phyloP scores from a whole-genome alignment of 2,888 invertebrate species.

The Apamea anceps region DNA sequence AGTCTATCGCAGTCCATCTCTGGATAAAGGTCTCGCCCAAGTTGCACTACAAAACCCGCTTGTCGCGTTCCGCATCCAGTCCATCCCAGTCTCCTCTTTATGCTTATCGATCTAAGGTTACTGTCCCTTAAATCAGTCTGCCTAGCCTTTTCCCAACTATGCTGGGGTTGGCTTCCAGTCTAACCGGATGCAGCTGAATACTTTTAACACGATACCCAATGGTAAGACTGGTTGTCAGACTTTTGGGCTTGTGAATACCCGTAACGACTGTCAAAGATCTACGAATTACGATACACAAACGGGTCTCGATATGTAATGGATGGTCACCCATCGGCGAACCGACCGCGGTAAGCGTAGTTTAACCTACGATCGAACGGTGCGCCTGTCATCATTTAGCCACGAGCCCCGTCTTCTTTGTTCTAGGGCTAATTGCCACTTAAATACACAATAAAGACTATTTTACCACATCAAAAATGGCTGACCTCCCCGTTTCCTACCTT shows the following conservation, averaged over 20 bases:
- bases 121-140: too few relatives aligned
- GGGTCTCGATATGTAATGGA: too few relatives aligned
- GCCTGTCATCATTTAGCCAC: background rate
- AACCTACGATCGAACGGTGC: background rate
- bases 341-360: too few relatives aligned
- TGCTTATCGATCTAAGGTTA: too few relatives aligned
- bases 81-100: too few relatives aligned
- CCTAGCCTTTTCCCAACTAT: too few relatives aligned
- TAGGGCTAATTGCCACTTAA: background rate
- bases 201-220: too few relatives aligned
- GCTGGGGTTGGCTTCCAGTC: too few relatives aligned
- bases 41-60: background rate
- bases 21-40: background rate
- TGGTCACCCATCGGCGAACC: background rate
- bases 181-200: too few relatives aligned
- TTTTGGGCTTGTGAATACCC: background rate
- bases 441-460: background rate
- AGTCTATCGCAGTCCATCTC: background rate
- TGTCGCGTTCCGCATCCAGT: too few relatives aligned
- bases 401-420: background rate
- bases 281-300: background rate
- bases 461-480: background rate
- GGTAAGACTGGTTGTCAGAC: background rate
- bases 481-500: background rate
- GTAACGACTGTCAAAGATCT: background rate